A percentile compares a stretch with the other conserved stretches of the same genome.
phyloP scores from a whole-genome alignment of 2,888 invertebrate genomes.

The Laspeyria flexula region DNA sequence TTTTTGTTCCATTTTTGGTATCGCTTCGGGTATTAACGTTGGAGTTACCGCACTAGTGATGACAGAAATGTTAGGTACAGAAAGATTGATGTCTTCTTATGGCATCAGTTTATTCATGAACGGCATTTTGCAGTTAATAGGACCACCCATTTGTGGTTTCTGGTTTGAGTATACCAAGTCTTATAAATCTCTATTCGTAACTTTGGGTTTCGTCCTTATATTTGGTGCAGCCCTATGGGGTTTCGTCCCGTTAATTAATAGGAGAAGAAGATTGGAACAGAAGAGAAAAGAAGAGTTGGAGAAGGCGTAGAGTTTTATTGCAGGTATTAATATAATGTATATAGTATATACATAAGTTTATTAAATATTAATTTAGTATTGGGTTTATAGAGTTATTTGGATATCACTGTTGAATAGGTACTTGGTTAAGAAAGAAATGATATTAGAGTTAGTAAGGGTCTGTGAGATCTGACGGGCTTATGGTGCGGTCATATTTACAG shows the following conservation, averaged over 20 bases:
- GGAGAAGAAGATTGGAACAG: conserved; percentile 54
- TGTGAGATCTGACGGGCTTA: no score
- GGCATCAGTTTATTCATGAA: conserved; percentile 95
- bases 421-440: no score
- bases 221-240: conserved; percentile 91
- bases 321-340: conserved; percentile 4
- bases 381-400: no score
- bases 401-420: no score
- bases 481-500: no score
- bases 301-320: conserved; percentile 57
- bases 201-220: conserved; percentile 90
- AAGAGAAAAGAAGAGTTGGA: conserved; percentile 33
- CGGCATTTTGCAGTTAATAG: conserved; percentile 92
- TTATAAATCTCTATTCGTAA: conserved; percentile 90
- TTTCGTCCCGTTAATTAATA: conserved; percentile 90
- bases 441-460: no score
- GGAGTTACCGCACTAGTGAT: conserved; percentile 95
- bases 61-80: conserved; percentile 94
- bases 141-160: conserved; percentile 93
- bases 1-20: conserved; percentile 91
- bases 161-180: conserved; percentile 88
- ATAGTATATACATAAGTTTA: no score
- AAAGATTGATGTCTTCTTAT: conserved; percentile 93
- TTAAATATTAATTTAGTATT: no score
- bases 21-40: conserved; percentile 94